Base-by-base conservation (phyloP, 2,113 vertebrate species). In the Recurvirostra avosetta region DNA sequence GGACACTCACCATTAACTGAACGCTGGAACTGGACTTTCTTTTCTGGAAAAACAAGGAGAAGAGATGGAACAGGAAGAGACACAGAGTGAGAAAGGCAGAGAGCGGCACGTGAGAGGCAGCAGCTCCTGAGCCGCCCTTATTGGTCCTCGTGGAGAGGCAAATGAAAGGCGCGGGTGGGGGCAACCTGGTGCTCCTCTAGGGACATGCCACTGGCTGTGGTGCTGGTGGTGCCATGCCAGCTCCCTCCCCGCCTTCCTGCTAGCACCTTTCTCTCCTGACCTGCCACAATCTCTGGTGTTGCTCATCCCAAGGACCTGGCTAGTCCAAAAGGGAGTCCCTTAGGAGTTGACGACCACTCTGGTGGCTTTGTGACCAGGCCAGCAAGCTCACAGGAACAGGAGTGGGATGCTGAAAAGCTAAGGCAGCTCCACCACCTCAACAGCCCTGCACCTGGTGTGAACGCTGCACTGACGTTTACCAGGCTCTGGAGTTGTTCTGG, bases 31-130 rank as follows among this genome's bases (percentile, higher is more conserved):
- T 99, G 98, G 98, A 99, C 98, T 99, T 99, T 98, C 98, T 99
- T 99, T 99, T 99, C 99, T 99, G 98, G 98, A 99, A 99, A 98
- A 98, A 98, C 98, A 99, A 98, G 98, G 98, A 99, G 98, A 99
- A 98, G 98, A 99, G 98, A 98, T 99, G 98, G 98, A 98, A 98
- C 98, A 98, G 98, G 98, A 98, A 98, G 97, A 98, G 98, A 98
- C 98, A 98, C 96, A 97, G 98, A 97, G 86, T 98, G 97, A 98
- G 97, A 98, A 98, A 98, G 92, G 98, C 97, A 98, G 97, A 98
- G 98, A 97, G 97, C 92, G 88, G 97, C 97, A 97, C 34, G 30
- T 76, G 96, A 97, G 94, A 97, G 93, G 96, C 76, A 96, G 89
- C 76, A 96, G 97, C 96, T 97, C 97, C 93, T 32, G 96, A 96